Evolutionary conservation across 2,797 vertebrate species (phyloP).

Genomic region (Onychomys arenicola): DNA sequence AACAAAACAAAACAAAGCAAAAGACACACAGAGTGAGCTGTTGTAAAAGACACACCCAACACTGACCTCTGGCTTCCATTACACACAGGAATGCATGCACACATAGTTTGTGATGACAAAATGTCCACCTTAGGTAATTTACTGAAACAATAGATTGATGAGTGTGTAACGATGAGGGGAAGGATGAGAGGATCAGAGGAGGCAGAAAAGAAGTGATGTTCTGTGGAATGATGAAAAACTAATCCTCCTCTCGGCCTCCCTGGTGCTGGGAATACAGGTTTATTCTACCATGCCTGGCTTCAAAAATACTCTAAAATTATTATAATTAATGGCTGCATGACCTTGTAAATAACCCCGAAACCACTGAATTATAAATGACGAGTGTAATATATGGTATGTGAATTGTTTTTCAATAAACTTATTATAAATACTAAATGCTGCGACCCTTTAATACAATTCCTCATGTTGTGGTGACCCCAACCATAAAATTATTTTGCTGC

Average conservation of each 20-base stretch:
- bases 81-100: too few species aligned
- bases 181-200: neutral
- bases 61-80: neutral
- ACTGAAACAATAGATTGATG: neutral
- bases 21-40: neutral
- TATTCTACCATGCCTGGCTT: neutral
- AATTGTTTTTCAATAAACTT: slow-evolving; percentile 64
- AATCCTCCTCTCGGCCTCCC: neutral
- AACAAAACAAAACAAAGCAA: neutral
- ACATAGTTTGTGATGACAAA: neutral
- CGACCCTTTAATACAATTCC: neutral
- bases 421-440: slow-evolving; percentile 2
- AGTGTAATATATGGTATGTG: neutral
- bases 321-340: neutral
- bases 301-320: neutral
- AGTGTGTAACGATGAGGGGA: neutral
- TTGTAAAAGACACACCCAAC: neutral
- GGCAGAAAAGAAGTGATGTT: neutral
- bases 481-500: neutral
- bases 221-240: neutral
- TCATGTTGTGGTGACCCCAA: neutral
- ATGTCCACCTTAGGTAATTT: neutral
- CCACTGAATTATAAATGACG: slow-evolving; percentile 13
- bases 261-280: neutral
- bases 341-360: slow-evolving; percentile 29